Conservation (phyloP, 2,113 vertebrate genomes). For the Himantopus leucocephalus region DNA sequence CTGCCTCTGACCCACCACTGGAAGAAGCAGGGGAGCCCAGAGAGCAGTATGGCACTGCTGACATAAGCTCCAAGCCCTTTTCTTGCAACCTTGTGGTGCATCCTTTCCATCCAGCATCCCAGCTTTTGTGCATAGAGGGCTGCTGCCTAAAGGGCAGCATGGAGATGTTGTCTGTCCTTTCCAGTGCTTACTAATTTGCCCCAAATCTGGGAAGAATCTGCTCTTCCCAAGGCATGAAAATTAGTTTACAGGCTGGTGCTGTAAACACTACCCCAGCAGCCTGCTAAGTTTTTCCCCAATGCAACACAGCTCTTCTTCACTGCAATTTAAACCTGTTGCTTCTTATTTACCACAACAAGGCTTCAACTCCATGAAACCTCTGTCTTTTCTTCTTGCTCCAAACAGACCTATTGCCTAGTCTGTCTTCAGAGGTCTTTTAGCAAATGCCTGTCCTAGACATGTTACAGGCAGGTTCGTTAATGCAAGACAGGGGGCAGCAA, state of each 20-base stretch:
- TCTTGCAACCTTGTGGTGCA: neutral
- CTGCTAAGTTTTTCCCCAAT: neutral
- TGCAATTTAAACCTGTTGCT: neutral
- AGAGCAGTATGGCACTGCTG: neutral
- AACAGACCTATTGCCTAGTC: neutral
- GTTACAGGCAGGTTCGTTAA: neutral
- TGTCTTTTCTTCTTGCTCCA: neutral
- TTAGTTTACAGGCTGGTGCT: neutral
- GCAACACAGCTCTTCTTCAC: neutral
- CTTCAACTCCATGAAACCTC: neutral
- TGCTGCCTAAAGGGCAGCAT: neutral
- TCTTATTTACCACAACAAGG: neutral
- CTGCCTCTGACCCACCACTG: neutral
- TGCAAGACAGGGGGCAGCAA: neutral
- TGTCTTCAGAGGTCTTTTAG: neutral
- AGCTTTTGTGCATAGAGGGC: neutral
- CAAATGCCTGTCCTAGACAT: neutral
- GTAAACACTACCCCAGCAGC: neutral
- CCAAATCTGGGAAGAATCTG: neutral
- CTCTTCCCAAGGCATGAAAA: neutral
- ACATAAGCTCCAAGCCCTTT: neutral
- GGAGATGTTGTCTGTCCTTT: neutral
- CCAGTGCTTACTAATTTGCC: neutral
- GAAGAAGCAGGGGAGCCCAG: neutral
- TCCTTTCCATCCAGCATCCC: neutral